Base-by-base conservation (phyloP, 2,888 invertebrate genomes). In the Epinotia bilunana region DNA sequence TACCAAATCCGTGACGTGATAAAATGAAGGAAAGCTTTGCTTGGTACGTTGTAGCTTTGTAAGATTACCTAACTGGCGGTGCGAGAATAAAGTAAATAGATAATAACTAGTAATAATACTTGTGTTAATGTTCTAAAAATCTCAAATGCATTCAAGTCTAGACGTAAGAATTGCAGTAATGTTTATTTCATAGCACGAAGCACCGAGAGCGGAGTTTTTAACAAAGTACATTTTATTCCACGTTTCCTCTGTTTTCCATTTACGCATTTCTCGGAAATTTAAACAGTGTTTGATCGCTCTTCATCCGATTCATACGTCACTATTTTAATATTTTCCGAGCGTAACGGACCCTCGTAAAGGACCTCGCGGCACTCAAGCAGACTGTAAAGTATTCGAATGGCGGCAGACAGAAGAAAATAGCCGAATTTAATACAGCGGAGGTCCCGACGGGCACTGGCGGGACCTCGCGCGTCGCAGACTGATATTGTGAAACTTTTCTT, bases 401-500 rank as follows among this genome's bases (percentile, higher is more conserved):
- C 83, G 87, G 86, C 83, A 88, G 77, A 77, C 77, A 80, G 85
- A 85, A 86, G 86, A 87, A 87, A 86, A 87, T 83, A 85, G 87
- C 84, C 84, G 85, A 91, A 90, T 91, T 90, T 90, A 90, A 91
- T 89, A 89, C 87, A 84, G 81, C 80, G 81, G 80, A 78, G 81
- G 83, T 88, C 91, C 87, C 90, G 49, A 77, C 79, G 88, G 89
- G 86, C 82, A 83, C 82, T 81, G 83, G 83, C 85, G 86, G 87
- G 82, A 77, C 79, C 85, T 86, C 85, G 83, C 84, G 84, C 85
- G 86, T 86, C 88, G 83, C 86, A 87, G 86, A 88, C 91, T 91
- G 91, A 92, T 93, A 92, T 93, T 92, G 89, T 91, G 86, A 91
- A 93, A 92, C 91, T 92, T 93, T 92, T 90, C 91, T 92, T 92